Percentiles rank a stretch among this genome's conserved stretches.
These are phyloP conservation scores for Acrobasis repandana DNA, from an alignment of 2,888 invertebrate species.

Conservation along the genomic window DNA sequence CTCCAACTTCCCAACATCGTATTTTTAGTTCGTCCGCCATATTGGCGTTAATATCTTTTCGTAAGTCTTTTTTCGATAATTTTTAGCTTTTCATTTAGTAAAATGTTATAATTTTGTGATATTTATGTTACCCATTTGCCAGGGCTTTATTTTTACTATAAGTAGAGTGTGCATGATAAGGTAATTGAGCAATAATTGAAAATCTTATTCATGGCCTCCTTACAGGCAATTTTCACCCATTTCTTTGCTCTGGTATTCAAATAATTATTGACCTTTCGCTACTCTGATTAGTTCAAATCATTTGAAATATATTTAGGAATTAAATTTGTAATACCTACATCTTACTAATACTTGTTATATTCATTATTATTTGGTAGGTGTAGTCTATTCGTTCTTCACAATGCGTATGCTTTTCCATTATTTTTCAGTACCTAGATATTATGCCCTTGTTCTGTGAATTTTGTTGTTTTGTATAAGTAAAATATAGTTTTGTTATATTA, in stretches of 20 bases:
- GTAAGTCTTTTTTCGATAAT: conserved; percentile 80
- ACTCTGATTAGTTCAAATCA: not conserved
- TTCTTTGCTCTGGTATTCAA: conserved; percentile 46
- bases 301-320: not conserved
- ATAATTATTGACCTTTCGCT: conserved; percentile 26
- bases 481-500: conserved; percentile 12
- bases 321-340: not conserved
- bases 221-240: conserved; percentile 62
- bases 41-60: conserved; percentile 85
- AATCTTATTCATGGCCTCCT: conserved; percentile 73
- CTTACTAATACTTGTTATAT: not conserved
- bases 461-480: conserved; percentile 17
- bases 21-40: conserved; percentile 87
- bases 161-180: conserved; percentile 61
- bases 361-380: conserved; percentile 5
- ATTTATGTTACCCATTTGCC: conserved; percentile 72
- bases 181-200: conserved; percentile 55
- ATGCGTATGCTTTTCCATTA: conserved; percentile 8
- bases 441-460: conserved; percentile 7
- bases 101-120: conserved; percentile 66
- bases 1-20: conserved; percentile 67
- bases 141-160: conserved; percentile 69
- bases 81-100: conserved; percentile 67
- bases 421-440: conserved; percentile 9
- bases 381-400: not conserved